Base-by-base conservation (phyloP, 2,113 vertebrate genomes). In the Cepphus grylle region DNA sequence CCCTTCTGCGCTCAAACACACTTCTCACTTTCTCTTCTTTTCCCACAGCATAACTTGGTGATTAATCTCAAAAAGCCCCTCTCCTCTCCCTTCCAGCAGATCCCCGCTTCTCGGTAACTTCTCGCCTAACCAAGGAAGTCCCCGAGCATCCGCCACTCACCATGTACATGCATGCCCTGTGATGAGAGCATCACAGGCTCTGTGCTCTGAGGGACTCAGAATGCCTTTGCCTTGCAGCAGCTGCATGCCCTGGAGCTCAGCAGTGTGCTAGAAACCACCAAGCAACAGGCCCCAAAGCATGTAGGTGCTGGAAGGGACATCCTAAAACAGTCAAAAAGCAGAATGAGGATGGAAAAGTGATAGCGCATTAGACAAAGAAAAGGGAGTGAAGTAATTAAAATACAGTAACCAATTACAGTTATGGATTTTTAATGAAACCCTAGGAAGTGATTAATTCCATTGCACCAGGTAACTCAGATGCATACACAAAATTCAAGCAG, bases 301-400 rank as follows among this genome's bases (percentile, higher is more conserved):
- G 89, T 4, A 74, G 88, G 62, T 77, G 86, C 94, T 93, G 86
- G 84, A 90, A 92, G 82, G 80, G 58, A 82, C 94, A 96, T 90
- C 88, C 92, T 79, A 81, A 58, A 95, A 61, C 50, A 87, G 80
- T 91, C 94, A 91, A 79, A 92, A 95, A 88, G 85, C 88, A 95
- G 93, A 81, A 92, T 90, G 92, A 93, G 50, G 81, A 86, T 96
- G 94, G 83, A 87, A 67, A 82, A 93, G 79, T 87, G 81, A 86
- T 0, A 93, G 83, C 0, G 3, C 8, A 5, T 71, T 59, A 86
- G 74, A 86, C 86, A 86, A 94, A 91, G 92, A 12, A 73, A 90
- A 94, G 61, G 84, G 56, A 83, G 86, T 25, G 77, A 53, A 91
- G 81, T 63, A 67, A 74, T 65, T 80, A 38, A 89, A 93, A 71